Conservation (phyloP, 2,797 vertebrate species). For the Stomatorhinus walkeri region DNA sequence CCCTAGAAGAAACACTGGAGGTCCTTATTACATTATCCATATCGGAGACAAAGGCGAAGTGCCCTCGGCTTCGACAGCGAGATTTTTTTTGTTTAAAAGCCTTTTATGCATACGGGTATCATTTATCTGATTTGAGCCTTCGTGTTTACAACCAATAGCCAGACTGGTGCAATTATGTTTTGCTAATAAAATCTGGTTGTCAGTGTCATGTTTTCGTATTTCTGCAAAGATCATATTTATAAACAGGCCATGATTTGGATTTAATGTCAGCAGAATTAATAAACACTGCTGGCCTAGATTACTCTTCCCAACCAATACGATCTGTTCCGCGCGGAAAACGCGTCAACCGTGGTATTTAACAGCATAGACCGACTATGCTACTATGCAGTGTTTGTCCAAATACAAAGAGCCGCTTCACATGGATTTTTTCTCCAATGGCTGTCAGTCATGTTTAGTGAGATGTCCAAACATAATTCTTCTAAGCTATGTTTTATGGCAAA, state of each 20-base stretch:
- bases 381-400: neutral
- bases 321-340: neutral
- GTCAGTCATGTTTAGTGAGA: neutral
- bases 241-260: neutral
- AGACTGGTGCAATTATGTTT: neutral
- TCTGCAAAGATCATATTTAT: neutral
- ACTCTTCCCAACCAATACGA: neutral
- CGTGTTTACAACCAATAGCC: neutral
- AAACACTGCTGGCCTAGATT: neutral
- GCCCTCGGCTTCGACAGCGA: neutral
- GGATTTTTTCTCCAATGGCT: neutral
- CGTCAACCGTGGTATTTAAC: neutral
- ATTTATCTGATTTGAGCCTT: neutral
- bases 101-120: neutral
- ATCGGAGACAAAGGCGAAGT: neutral
- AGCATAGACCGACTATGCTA: neutral
- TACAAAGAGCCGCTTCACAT: neutral
- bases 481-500: neutral
- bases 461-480: neutral
- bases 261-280: neutral
- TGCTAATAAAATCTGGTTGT: neutral
- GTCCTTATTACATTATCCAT: neutral
- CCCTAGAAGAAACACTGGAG: neutral
- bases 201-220: neutral
- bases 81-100: neutral